Evolutionary conservation across 2,888 invertebrate species (phyloP), one percentile per base, ranked within the genome.

Genomic region (Neria commutata): DNA sequence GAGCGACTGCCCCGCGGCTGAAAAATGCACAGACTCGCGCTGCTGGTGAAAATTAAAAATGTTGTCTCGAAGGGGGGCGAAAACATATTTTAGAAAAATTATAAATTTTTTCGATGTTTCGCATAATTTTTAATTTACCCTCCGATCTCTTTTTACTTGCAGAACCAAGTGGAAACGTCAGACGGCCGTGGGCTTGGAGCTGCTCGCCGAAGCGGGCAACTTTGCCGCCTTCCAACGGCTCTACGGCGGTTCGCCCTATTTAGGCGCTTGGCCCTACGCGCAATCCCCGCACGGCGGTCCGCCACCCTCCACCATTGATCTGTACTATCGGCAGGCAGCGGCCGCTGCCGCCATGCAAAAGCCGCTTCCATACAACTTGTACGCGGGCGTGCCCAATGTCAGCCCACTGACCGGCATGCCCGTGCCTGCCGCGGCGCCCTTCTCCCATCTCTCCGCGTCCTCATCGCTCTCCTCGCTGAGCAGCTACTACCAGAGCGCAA

Each of bases 121-220:
- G 16, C 11, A 29, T 11, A 6, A 8, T 29, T 42, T 17, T 53
- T 49, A 46, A 21, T 34, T 19, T 14, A 3, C 19, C n/a, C 24
- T 40, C 29, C 17, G 8, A 11, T 2, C 19, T 23, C 11, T 8
- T 23, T 33, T 21, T 47, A 11, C 23, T 73, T 73, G 81, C 84
- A 86, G 86, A 88, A 98, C 98, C 80, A 98, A 98, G 85, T 99
- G 98, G 98, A 98, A 98, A 83, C 89, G 98, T 1, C 98, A 98
- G 83, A 97, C 98, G 16, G 96, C 98, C 0, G 98, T 98, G 2
- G 98, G 98, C 0, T 83, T 98, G 69, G 99, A 99, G 81, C 87
- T 99, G 40, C 84, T 99, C 57, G 95, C 97, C 2, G 99, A 99
- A 81, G 96, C 98, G 0, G 96, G 96, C 8, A 98, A 98, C 84